Evolutionary conservation across 2,113 vertebrate genomes (phyloP), one percentile per base, ranked within the genome.

Genomic region (Carassius carassius): DNA sequence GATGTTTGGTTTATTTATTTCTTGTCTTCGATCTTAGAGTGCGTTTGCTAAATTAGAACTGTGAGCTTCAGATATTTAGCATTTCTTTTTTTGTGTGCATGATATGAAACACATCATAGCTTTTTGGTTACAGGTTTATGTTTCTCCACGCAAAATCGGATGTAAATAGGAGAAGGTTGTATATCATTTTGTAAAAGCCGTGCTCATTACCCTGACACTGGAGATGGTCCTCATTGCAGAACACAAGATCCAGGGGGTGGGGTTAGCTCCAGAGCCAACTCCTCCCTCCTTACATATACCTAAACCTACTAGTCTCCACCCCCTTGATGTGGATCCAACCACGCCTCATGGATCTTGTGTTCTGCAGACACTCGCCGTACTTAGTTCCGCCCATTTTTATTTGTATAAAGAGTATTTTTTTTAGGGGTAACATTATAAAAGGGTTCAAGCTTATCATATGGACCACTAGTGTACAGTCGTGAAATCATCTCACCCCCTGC

Each of bases 131-230:
- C 84, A 78, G 62, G 21, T 84, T 72, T 23, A 19, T 29, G 65
- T 82, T 86, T 44, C 44, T 78, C 9, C 41, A 2, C 1, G 9
- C 41, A 44, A 44, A 44, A 44, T 44, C 69, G 44, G 58, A 84
- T 86, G 84, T 86, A 88, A 84, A 88, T 88, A 88, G 37, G 35
- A 86, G 84, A 76, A 85, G 81, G 84, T 83, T 74, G 56, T 84
- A 81, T 81, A 87, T 62, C 69, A 70, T 76, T 83, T 86, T 88
- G 87, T 88, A 81, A 7, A 62, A 41, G 37, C 37, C 37, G 6
- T 41, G 7, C 6, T 49, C 47, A 83, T 51, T 79, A 7, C 37
- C 37, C 37, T 25, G 56, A 41, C 37, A 41, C 37, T 41, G 5
- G 7, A 37, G 35, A 37, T 37, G 35, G 5, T 37, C 37, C 37